Evolutionary conservation across 2,113 vertebrate species (phyloP).

Genomic region (Nerophis ophidion): DNA sequence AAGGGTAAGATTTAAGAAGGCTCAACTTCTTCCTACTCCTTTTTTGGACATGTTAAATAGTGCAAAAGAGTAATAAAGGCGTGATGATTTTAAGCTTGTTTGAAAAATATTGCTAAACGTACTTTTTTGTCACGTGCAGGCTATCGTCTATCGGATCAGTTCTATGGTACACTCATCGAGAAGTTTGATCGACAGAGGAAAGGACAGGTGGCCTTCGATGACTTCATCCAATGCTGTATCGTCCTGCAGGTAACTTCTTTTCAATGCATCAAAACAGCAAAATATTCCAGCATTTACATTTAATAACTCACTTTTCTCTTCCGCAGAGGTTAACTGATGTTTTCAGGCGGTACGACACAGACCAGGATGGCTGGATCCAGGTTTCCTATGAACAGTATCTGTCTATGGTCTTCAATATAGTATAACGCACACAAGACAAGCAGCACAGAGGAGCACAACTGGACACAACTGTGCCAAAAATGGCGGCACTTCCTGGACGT

Average conservation of each 20-base stretch:
- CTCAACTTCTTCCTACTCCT: no score
- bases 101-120: no score
- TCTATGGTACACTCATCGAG: conserved; percentile 90
- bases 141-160: conserved; percentile 94
- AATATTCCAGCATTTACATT: neutral
- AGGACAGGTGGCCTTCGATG: conserved; percentile 94
- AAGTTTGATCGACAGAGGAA: conserved; percentile 96
- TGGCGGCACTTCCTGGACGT: conserved; percentile 46
- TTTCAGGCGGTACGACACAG: conserved; percentile 92
- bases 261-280: neutral
- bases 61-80: no score
- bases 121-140: conserved; percentile 62
- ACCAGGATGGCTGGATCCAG: conserved; percentile 98
- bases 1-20: no score
- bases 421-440: conserved; percentile 68
- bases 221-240: conserved; percentile 98
- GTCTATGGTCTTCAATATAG: conserved; percentile 94
- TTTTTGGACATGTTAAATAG: no score
- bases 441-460: conserved; percentile 56
- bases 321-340: conserved; percentile 90
- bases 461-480: conserved; percentile 74
- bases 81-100: neutral
- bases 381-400: conserved; percentile 98
- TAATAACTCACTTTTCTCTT: neutral
- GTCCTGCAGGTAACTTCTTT: conserved; percentile 83